Evolutionary conservation across 2,113 vertebrate species (phyloP), one percentile per base, ranked within the genome.

Genomic region (Otis tarda): DNA sequence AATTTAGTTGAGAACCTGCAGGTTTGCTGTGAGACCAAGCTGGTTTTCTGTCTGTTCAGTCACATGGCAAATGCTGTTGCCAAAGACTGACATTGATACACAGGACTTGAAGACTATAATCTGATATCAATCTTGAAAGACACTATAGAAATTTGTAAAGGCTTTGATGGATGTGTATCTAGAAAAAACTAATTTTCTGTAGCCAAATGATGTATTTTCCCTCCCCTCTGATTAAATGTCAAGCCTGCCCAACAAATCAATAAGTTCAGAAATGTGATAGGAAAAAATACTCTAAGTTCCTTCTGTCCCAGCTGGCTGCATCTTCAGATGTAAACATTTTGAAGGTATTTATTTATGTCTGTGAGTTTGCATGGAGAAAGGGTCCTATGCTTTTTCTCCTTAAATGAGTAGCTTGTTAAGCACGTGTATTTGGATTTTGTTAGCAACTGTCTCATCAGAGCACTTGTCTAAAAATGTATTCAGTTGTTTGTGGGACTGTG

Each of bases 141-240:
- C 70, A 85, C 74, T 63, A 5, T 13, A 95, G 91, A 91, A 89
- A 91, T 94, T 92, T 91, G 30, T 93, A 79, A 91, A 74, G 89
- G 81, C 74, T 94, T 94, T 97, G 97, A 97, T 97, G 96, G 95
- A 97, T 96, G 96, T 85, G 52, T 84, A 87, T 83, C 92, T 87
- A 87, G 94, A 87, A 86, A 95, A 96, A 96, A 97, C 87, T 94
- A 94, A 96, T 96, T 97, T 97, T 97, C 96, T 95, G 64, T 94
- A 93, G 93, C 96, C 69, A 95, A 97, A 93, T 95, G 94, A 96
- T 97, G 33, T 90, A 89, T 96, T 92, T 97, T 96, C 78, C 89
- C 91, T 94, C 85, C 84, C 73, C 59, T 94, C 94, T 92, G 96
- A 97, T 96, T 93, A 95, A 97, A 96, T 92, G 92, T 97, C 96